These are phyloP conservation scores for Borostomias antarcticus DNA, from an alignment of 2,797 vertebrate genomes.

Conservation along the genomic window DNA sequence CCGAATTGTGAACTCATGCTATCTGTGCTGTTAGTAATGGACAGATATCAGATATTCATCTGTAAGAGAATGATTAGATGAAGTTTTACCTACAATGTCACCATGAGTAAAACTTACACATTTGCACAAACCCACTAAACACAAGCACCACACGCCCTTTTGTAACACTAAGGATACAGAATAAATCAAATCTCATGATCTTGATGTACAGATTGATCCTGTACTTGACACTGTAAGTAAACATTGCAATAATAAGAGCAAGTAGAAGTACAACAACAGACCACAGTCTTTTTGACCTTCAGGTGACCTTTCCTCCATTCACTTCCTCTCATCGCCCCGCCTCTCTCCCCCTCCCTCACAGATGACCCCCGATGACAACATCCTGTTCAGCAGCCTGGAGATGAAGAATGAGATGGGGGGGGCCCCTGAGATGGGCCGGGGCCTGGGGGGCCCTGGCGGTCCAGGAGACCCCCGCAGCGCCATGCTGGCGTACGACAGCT, in stretches of 20 bases:
- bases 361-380: slow-evolving; percentile 90
- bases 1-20: slow-evolving; percentile 63
- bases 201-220: neutral
- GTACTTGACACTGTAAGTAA: slow-evolving; percentile 2
- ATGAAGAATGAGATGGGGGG: slow-evolving; percentile 97
- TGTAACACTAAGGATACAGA: neutral
- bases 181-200: neutral
- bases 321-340: slow-evolving; percentile 61
- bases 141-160: neutral
- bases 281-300: neutral
- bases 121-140: neutral
- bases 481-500: slow-evolving; percentile 94
- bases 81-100: neutral
- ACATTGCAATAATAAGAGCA: no score
- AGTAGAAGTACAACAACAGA: neutral
- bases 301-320: slow-evolving; percentile 45
- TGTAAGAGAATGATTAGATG: neutral
- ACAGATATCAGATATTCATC: neutral
- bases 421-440: slow-evolving; percentile 75
- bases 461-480: slow-evolving; percentile 92
- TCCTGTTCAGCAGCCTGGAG: slow-evolving; percentile 94
- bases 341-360: slow-evolving; percentile 52
- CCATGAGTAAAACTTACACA: neutral
- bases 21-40: slow-evolving; percentile 44
- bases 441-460: slow-evolving; percentile 72